Evolutionary conservation across 2,113 vertebrate genomes (phyloP), one percentile per base, ranked within the genome.

Genomic region (Falco punctatus): DNA sequence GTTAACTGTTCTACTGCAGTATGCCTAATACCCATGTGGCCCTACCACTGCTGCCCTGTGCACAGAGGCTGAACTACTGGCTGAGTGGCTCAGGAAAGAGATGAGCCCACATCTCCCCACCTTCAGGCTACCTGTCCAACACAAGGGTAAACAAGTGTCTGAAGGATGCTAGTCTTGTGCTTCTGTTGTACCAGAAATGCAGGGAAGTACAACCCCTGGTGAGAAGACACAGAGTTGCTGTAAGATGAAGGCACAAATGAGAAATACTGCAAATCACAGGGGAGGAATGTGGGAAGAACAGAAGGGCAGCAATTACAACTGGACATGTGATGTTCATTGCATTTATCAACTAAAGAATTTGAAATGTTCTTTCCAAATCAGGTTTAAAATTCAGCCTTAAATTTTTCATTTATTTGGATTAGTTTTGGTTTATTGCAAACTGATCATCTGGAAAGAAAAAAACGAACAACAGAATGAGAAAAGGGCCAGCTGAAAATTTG

Each of bases 21-120:
- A 27, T 4, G 1, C 6, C 52, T n/a, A 13, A 11, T 38, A 40
- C 23, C 15, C 15, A 0, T 4, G 5, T 33, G 33, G 22, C 23
- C 30, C 55, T 0, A 0, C 52, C 58, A 59, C 42, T 1, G 4
- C 13, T 35, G 23, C 3, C 2, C n/a, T 22, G 40, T 11, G 32
- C 27, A 46, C 16, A 33, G 48, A 18, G 35, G 46, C 18, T 38
- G 24, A 49, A 40, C 33, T 28, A 18, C 27, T 71, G 33, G 22
- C 17, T 26, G 19, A 30, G 49, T 7, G 3, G 28, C 38, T 72
- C 59, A 79, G 59, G 38, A 42, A 32, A 21, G 38, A 54, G 35
- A 27, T 7, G 5, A 72, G 18, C 6, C 30, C 26, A 33, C 10
- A 8, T 18, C 6, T 32, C 14, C 3, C 10, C 27, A 79, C 40